Evolutionary conservation across 2,113 vertebrate genomes (phyloP), one percentile per base, ranked within the genome.

Genomic region (Ramphastos sulfuratus): DNA sequence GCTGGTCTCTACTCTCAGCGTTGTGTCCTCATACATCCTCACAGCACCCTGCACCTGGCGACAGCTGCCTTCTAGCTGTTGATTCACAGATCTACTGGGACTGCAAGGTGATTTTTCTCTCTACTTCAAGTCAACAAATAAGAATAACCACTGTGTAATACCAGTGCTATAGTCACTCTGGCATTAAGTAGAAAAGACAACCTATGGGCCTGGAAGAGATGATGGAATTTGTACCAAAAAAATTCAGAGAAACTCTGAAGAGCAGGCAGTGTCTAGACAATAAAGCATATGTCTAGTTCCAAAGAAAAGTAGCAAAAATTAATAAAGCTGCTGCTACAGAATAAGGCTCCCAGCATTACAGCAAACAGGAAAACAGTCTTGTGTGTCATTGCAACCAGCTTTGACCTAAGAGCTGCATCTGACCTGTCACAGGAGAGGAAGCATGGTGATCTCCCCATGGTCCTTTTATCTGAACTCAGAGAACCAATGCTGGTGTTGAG

Each of bases 1-100:
- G 15, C 4, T 33, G 11, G 17, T 7, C n/a, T 27, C 50, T 46
- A 2, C 2, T 0, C 25, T 48, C 9, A 10, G 23, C 7, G 28
- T 6, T 14, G 20, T 3, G 8, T 16, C 19, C 8, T 33, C 10
- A n/a, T 15, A 48, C 6, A 10, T 11, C 59, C 59, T 28, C 39
- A 42, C 24, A 33, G 37, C 14, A 21, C 28, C 28, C 28, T 30
- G 37, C 4, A 21, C 24, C 8, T 1, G 4, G 15, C 13, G 23
- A 58, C 42, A 65, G 31, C 33, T 31, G 44, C 48, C 54, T 61
- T n/a, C 46, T 21, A 15, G 42, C 33, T 24, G 39, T 2, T 6
- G 7, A n/a, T 42, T 67, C 55, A 67, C 39, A 56, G 35, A 42
- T 3, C 37, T 31, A 4, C 20, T 8, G 12, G 10, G 30, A 78